phyloP scores from a whole-genome alignment of 2,797 vertebrate species.

The Coracias cyanogaster region DNA sequence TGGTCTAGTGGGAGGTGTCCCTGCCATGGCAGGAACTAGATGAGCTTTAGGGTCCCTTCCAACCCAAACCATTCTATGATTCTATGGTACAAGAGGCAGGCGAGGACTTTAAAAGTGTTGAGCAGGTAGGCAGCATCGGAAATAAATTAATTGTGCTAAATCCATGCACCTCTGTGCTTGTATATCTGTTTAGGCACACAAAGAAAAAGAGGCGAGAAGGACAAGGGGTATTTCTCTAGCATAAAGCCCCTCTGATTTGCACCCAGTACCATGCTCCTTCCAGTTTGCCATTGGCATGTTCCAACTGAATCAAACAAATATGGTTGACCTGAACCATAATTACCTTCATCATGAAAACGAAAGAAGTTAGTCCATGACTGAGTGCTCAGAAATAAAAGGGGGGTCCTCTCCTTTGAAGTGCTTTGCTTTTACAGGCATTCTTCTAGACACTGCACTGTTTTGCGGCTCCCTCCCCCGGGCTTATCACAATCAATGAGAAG shows the following conservation, averaged over 20 bases:
- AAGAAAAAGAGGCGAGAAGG: not conserved
- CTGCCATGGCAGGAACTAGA: no score
- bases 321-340: not conserved
- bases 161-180: not conserved
- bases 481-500: constrained; percentile 5
- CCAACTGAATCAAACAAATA: not conserved
- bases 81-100: not conserved
- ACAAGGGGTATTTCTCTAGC: not conserved
- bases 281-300: not conserved
- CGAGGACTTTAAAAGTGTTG: not conserved
- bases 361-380: constrained; percentile 14
- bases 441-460: not conserved
- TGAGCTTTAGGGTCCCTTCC: no score
- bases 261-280: not conserved
- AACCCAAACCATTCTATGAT: no score
- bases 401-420: constrained; percentile 19
- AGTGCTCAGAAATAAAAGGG: constrained; percentile 13
- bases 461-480: constrained; percentile 20
- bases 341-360: constrained; percentile 8
- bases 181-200: not conserved
- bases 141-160: not conserved
- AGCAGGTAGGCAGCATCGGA: not conserved
- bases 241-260: not conserved
- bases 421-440: constrained; percentile 42
- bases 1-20: no score